Percentiles rank a stretch among this genome's conserved stretches.
These are phyloP conservation scores for Tapera naevia DNA, from an alignment of 2,797 vertebrate genomes.

Conservation along the genomic window DNA sequence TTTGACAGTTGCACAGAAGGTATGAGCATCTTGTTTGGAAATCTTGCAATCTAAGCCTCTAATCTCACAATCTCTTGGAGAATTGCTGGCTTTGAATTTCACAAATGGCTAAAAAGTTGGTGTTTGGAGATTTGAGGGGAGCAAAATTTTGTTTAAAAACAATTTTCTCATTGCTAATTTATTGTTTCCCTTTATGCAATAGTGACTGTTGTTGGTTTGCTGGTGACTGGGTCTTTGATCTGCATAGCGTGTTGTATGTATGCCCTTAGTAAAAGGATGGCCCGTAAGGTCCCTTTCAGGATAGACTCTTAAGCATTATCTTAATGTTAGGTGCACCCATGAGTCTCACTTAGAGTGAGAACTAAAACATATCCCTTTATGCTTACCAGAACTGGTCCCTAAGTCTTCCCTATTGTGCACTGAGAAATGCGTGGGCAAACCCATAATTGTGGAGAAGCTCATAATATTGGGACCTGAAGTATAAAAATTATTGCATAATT, in stretches of 20 bases:
- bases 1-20: neutral
- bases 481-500: constrained; percentile 69
- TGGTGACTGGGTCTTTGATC: neutral
- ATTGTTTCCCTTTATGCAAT: neutral
- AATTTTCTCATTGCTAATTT: neutral
- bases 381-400: constrained; percentile 22
- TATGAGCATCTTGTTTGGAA: neutral
- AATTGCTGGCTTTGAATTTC: neutral
- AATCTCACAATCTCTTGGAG: neutral
- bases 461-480: constrained; percentile 66
- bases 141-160: neutral
- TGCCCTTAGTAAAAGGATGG: neutral
- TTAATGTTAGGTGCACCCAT: neutral
- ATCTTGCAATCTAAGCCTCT: neutral
- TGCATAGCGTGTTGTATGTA: neutral
- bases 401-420: constrained; percentile 25
- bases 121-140: neutral
- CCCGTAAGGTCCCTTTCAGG: neutral
- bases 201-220: neutral
- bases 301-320: neutral
- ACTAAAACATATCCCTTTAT: neutral
- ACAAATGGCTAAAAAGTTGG: neutral
- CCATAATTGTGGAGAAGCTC: constrained; percentile 58
- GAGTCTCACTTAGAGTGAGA: neutral
- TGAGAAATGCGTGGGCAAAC: constrained; percentile 63